These are phyloP conservation scores for Tetragonula carbonaria DNA, from an alignment of 2,888 invertebrate genomes.

Conservation along the genomic window DNA sequence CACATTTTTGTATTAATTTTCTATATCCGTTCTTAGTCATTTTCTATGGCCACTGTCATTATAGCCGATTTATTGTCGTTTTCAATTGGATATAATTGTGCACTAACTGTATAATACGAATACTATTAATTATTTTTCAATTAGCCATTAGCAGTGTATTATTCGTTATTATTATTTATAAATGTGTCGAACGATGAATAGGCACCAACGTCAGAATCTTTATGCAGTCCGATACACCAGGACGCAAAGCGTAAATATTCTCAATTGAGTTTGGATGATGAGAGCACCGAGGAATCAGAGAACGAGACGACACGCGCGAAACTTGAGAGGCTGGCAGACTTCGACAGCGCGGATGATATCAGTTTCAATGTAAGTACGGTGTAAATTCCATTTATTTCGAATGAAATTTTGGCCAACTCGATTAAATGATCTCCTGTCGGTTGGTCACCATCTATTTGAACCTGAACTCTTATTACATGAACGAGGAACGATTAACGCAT, in stretches of 20 bases:
- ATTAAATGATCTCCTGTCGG: no score
- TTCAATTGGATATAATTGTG: no score
- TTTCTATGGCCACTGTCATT: not conserved
- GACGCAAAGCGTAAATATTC: constrained; percentile 73
- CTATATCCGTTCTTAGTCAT: not conserved
- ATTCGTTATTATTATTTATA: not conserved
- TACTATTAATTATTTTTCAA: not conserved
- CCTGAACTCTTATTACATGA: no score
- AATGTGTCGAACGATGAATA: constrained; percentile 58
- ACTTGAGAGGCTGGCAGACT: constrained; percentile 68
- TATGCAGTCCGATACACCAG: constrained; percentile 47
- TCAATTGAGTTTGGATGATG: constrained; percentile 60
- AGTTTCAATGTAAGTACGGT: constrained; percentile 71
- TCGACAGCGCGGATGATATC: constrained; percentile 68
- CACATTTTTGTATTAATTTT: no score
- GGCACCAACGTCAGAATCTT: constrained; percentile 66
- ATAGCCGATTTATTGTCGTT: no score
- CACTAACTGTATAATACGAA: not conserved
- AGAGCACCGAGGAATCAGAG: constrained; percentile 63
- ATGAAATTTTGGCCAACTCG: no score
- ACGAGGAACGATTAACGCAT: no score
- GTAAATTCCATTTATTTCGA: no score
- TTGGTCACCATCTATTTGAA: no score
- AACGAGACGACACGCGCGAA: constrained; percentile 67
- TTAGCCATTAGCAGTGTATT: not conserved